Evolutionary conservation across 2,888 invertebrate genomes (phyloP).

Genomic region (Osmoderma eremita): DNA sequence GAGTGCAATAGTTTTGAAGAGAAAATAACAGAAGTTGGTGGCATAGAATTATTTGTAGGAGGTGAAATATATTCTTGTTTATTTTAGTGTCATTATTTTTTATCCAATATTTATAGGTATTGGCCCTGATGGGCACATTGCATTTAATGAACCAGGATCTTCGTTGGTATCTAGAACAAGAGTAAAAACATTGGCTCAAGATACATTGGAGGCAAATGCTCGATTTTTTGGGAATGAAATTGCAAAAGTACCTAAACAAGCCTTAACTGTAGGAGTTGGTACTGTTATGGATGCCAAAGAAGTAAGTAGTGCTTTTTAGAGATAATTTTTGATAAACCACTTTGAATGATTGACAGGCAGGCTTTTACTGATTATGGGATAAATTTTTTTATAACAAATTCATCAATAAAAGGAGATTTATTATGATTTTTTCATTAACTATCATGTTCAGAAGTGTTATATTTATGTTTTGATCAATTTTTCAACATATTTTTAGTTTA

Average conservation of each 20-base stretch:
- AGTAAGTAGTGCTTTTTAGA: slow-evolving; percentile 65
- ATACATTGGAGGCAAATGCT: slow-evolving; percentile 97
- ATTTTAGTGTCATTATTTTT: neutral
- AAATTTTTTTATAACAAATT: too few relatives aligned
- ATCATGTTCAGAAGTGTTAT: too few relatives aligned
- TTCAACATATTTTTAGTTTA: too few relatives aligned
- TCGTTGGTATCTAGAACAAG: slow-evolving; percentile 94
- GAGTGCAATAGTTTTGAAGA: slow-evolving; percentile 91
- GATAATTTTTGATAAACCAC: too few relatives aligned
- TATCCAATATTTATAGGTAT: slow-evolving; percentile 73
- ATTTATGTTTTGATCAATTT: too few relatives aligned
- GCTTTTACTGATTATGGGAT: too few relatives aligned
- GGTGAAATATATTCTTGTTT: slow-evolving; percentile 65
- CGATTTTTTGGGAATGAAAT: slow-evolving; percentile 97
- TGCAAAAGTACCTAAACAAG: slow-evolving; percentile 91
- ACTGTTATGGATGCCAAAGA: slow-evolving; percentile 99
- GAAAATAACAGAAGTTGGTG: slow-evolving; percentile 86
- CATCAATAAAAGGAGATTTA: too few relatives aligned
- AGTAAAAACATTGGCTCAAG: slow-evolving; percentile 95
- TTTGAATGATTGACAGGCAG: too few relatives aligned
- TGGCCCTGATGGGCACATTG: slow-evolving; percentile 99
- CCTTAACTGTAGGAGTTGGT: slow-evolving; percentile 97
- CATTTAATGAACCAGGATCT: slow-evolving; percentile 99
- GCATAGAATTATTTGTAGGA: slow-evolving; percentile 95
- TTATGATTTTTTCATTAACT: too few relatives aligned